Evolutionary conservation across 2,888 invertebrate genomes (phyloP), one percentile per base, ranked within the genome.

Genomic region (Timandra comae): DNA sequence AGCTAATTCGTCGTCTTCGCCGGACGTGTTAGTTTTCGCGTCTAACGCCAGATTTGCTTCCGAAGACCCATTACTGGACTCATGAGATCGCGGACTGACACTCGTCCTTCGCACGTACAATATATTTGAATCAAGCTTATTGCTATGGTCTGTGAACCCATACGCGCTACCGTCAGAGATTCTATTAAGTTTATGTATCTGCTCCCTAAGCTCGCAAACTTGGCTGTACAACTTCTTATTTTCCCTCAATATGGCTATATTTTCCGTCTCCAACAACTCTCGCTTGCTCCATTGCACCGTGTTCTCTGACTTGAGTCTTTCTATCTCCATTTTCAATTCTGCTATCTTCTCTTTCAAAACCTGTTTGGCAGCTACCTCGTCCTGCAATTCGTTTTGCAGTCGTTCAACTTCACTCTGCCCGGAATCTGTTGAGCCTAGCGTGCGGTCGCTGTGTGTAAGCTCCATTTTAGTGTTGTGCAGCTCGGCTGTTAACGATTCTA

Each of bases 261-360:
- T 96, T 57, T 97, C 97, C 0, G 96, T 94, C 77, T 97, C 97
- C 29, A 97, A 69, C 3, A 95, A 86, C 73, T 97, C 97, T 3
- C 97, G 84, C 68, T 95, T 94, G 9, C 94, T 95, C 97, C 97
- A 97, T 67, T 97, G 97, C 1, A 93, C 91, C 0, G 96, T 96
- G 75, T 97, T 97, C 79, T 97, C 97, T 0, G 93, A 92, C 80
- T 97, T 97, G 7, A 97, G 81, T 50, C 91, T 87, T 66, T 97
- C 97, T 49, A 97, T 74, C 89, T 96, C 77, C 66, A 85, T 81
- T 57, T 69, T 79, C 7, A 63, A 49, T 43, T 84, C 84, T 0
- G 82, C 80, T 11, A 78, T 70, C 41, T 73, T 79, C 37, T 85
- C 85, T 49, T 81, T 84, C 32, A 85, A 33, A 1, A 84, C 84